Evolutionary conservation across 2,888 invertebrate genomes (phyloP), one percentile per base, ranked within the genome.

Genomic region (Chrysodeixis includens): DNA sequence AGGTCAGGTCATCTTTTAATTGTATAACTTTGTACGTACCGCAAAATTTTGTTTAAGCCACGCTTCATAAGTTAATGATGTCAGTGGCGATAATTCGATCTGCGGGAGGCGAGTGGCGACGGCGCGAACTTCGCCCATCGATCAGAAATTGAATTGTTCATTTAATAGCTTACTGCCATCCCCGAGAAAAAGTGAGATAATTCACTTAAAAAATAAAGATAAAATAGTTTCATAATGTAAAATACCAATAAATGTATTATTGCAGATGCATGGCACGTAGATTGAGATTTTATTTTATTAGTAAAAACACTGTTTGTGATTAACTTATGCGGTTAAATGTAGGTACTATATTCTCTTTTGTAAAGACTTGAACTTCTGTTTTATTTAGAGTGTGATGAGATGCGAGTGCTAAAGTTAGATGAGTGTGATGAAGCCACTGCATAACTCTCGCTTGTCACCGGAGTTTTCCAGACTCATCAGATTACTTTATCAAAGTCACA

Each of bases 81-180:
- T 65, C 68, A 56, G 62, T 53, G 66, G 64, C 56, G 61, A 65
- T 74, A 71, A 77, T 69, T 75, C 46, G 71, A 76, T 73, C 57
- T 56, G 56, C 46, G n/a, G 40, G n/a, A 7, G 40, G 40, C n/a
- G 40, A 40, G 4, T 12, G 61, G 61, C 62, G 52, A 8, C 55
- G 54, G 44, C 56, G 61, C 59, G 40, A 66, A 77, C 55, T 68
- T 77, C 16, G 56, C 30, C 61, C 69, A 74, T 74, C 81, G 64
- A 80, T 80, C 69, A 77, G 59, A 73, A 76, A 78, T 76, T 73
- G 69, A 73, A 79, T 70, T 64, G 53, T 46, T 69, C 35, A 55
- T 69, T 73, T 73, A 66, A 76, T 66, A 56, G 59, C 63, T n/a
- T 49, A 12, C 16, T 22, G 54, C 46, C 62, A 64, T 49, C 35